Conservation (phyloP, 2,113 vertebrate genomes). For the Petromus typicus region DNA sequence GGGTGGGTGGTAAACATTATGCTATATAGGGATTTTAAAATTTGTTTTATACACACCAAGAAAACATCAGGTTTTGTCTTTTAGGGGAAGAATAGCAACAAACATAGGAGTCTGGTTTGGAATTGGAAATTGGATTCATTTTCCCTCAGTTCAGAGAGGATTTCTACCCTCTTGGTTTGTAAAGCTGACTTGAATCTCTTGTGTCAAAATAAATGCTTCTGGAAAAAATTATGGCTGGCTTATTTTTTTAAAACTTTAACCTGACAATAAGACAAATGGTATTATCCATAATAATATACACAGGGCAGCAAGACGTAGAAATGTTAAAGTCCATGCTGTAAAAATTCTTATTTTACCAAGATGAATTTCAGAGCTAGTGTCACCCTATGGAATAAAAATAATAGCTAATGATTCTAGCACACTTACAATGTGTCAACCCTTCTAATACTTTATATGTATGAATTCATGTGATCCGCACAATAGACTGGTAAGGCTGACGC, state of each 20-base stretch:
- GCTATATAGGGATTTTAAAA: conserved; percentile 67
- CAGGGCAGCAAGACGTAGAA: conserved; percentile 12
- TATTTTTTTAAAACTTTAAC: conserved; percentile 62
- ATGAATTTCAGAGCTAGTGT: conserved; percentile 42
- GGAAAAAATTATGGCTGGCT: conserved; percentile 45
- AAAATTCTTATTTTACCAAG: conserved; percentile 16
- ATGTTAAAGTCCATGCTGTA: conserved; percentile 27
- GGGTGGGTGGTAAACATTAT: conserved; percentile 59
- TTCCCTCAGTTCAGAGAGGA: conserved; percentile 60
- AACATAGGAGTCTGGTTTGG: conserved; percentile 58
- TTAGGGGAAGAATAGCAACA: conserved; percentile 58
- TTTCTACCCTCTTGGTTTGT: conserved; percentile 68
- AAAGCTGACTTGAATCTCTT: conserved; percentile 59
- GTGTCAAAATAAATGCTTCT: conserved; percentile 69
- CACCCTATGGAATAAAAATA: neutral
- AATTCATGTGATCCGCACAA: neutral
- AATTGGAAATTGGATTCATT: conserved; percentile 76
- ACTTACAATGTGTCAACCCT: neutral
- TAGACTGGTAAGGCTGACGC: neutral
- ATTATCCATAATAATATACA: conserved; percentile 51
- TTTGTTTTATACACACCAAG: conserved; percentile 63
- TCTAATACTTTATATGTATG: neutral
- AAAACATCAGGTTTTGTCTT: conserved; percentile 63
- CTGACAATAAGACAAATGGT: conserved; percentile 68
- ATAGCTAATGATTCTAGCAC: neutral